These are phyloP conservation scores for Heterotilapia buettikoferi DNA, from an alignment of 2,113 vertebrate genomes.

Conservation along the genomic window DNA sequence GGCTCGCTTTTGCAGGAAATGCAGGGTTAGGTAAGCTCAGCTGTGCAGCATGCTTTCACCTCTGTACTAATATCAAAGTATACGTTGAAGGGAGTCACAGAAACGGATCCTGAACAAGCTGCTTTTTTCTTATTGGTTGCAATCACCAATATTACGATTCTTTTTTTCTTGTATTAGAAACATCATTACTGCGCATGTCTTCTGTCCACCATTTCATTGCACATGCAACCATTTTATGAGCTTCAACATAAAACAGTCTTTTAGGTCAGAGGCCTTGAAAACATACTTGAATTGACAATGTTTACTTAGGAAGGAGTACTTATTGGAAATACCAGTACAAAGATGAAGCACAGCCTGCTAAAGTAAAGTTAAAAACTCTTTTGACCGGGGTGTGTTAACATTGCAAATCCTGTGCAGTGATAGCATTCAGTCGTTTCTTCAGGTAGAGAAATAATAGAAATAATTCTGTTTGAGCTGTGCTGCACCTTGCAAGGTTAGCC, in stretches of 20 bases:
- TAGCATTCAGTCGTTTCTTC: neutral
- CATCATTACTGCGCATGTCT: slow-evolving; percentile 44
- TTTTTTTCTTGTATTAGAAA: neutral
- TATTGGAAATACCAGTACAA: neutral
- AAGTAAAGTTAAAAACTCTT: neutral
- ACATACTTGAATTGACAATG: neutral
- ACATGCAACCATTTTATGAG: slow-evolving; percentile 59
- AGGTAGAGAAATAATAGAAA: neutral
- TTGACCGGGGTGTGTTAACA: neutral
- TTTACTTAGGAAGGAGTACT: neutral
- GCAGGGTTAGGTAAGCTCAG: neutral
- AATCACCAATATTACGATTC: neutral
- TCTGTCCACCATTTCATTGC: slow-evolving; percentile 53
- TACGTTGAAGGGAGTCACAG: neutral
- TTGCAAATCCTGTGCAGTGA: neutral
- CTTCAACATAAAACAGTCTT: neutral
- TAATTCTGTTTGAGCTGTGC: slow-evolving; percentile 9
- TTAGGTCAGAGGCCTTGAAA: neutral
- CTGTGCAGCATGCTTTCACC: neutral
- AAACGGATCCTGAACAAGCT: neutral
- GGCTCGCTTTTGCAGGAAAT: neutral
- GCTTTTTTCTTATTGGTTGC: neutral
- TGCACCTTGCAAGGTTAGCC: slow-evolving; percentile 24
- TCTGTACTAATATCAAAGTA: neutral
- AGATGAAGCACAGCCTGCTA: neutral